Evolutionary conservation across 1,140 invertebrate species (phyloP).

Genomic region (Ostrea edulis): DNA sequence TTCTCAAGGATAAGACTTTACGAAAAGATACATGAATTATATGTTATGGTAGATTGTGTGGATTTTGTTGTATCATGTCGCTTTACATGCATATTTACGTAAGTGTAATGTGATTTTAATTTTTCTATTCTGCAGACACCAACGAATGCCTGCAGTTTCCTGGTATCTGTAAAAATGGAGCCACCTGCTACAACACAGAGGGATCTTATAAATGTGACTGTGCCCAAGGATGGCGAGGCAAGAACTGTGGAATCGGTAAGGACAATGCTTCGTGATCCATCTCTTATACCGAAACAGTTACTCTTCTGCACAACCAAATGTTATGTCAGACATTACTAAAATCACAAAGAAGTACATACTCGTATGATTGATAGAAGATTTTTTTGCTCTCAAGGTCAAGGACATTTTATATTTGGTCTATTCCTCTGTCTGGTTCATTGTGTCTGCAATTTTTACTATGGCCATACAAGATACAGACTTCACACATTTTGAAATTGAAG

Average conservation of each 20-base stretch:
- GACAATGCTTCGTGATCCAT: too few relatives aligned
- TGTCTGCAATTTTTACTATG: too few relatives aligned
- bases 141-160: slow-evolving; percentile 87
- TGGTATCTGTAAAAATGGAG: slow-evolving; percentile 64
- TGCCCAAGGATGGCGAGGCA: slow-evolving; percentile 51
- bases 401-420: too few relatives aligned
- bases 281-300: neutral
- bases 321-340: too few relatives aligned
- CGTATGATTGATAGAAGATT: too few relatives aligned
- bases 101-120: neutral
- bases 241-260: slow-evolving; percentile 39
- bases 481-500: too few relatives aligned
- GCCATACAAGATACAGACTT: too few relatives aligned
- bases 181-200: slow-evolving; percentile 65
- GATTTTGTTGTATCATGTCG: neutral
- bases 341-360: too few relatives aligned
- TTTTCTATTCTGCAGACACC: slow-evolving; percentile 83
- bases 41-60: neutral
- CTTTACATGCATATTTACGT: neutral
- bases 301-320: neutral
- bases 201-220: slow-evolving; percentile 71
- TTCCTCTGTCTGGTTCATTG: too few relatives aligned
- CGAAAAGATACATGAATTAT: neutral
- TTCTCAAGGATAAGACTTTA: neutral
- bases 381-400: too few relatives aligned